Conservation (phyloP, 2,888 invertebrate species). For the Oscheius sp. region DNA sequence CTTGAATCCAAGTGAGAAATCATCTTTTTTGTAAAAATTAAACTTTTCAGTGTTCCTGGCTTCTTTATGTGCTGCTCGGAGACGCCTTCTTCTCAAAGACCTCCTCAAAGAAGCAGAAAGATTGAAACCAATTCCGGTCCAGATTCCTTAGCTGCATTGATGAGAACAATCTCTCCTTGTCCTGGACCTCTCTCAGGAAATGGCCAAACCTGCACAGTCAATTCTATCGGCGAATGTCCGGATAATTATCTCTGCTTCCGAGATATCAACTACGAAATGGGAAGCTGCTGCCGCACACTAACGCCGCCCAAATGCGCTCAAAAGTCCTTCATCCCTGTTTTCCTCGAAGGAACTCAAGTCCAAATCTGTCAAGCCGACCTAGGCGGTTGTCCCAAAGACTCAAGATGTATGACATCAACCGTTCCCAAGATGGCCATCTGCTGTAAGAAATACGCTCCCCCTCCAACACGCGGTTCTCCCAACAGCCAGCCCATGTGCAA, state of each 20-base stretch:
- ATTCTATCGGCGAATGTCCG: slow-evolving; percentile 53
- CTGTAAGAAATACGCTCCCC: slow-evolving; percentile 53
- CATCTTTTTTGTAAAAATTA: not conserved
- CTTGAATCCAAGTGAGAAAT: slow-evolving; percentile 60
- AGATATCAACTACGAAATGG: slow-evolving; percentile 46
- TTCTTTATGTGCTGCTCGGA: slow-evolving; percentile 68
- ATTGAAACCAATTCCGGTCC: slow-evolving; percentile 21
- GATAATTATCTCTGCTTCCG: slow-evolving; percentile 49
- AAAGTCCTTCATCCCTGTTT: slow-evolving; percentile 52
- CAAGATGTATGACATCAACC: slow-evolving; percentile 54
- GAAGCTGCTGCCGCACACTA: slow-evolving; percentile 52
- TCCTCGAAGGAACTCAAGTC: slow-evolving; percentile 52
- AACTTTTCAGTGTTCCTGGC: slow-evolving; percentile 56
- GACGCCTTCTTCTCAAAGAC: slow-evolving; percentile 34
- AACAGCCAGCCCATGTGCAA: slow-evolving; percentile 38
- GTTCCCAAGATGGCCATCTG: slow-evolving; percentile 55
- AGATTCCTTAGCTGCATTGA: slow-evolving; percentile 48
- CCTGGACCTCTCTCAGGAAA: slow-evolving; percentile 58
- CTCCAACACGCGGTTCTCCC: slow-evolving; percentile 27
- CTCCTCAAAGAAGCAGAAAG: slow-evolving; percentile 28
- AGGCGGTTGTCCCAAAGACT: slow-evolving; percentile 53
- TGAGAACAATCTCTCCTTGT: slow-evolving; percentile 58
- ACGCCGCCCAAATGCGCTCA: slow-evolving; percentile 53
- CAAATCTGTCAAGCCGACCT: slow-evolving; percentile 54
- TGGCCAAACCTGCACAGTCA: slow-evolving; percentile 62